phyloP scores from a whole-genome alignment of 2,113 vertebrate species.

The Danio rerio region DNA sequence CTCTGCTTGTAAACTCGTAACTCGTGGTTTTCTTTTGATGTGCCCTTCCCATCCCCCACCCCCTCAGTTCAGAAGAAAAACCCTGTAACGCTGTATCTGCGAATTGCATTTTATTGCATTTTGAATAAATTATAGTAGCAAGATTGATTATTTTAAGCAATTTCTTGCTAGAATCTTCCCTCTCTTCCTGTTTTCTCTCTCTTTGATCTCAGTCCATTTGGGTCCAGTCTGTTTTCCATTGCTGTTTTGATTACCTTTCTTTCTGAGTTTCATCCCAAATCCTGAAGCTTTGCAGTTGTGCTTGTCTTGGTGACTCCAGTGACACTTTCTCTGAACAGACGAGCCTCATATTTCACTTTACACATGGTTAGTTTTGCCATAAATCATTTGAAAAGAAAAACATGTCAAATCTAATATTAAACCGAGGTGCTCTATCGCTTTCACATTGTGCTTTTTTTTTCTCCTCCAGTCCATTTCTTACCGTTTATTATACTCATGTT shows the following conservation, averaged over 20 bases:
- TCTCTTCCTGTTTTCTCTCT: constrained; percentile 9
- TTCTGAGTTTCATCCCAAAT: constrained; percentile 58
- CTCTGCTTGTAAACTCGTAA: no score
- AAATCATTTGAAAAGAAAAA: constrained; percentile 74
- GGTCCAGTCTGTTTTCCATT: constrained; percentile 23
- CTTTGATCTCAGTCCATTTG: constrained; percentile 10
- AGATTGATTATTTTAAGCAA: not conserved
- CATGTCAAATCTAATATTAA: constrained; percentile 70
- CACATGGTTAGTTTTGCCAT: constrained; percentile 65
- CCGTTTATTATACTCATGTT: constrained; percentile 51
- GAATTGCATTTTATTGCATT: not conserved
- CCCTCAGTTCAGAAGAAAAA: no score
- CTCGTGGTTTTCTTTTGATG: no score
- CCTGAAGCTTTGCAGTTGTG: constrained; percentile 64
- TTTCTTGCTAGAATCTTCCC: not conserved
- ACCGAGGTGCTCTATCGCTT: constrained; percentile 58
- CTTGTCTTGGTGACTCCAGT: constrained; percentile 64
- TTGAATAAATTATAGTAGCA: not conserved
- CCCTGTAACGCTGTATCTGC: no score
- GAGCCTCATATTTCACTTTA: constrained; percentile 69
- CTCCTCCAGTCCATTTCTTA: constrained; percentile 39
- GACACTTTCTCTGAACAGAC: constrained; percentile 68
- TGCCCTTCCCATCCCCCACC: no score
- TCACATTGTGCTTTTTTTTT: constrained; percentile 41
- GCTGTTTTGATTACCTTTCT: constrained; percentile 45